These are phyloP conservation scores for Stegana nigrithorax DNA, from an alignment of 2,888 invertebrate species.

Conservation along the genomic window DNA sequence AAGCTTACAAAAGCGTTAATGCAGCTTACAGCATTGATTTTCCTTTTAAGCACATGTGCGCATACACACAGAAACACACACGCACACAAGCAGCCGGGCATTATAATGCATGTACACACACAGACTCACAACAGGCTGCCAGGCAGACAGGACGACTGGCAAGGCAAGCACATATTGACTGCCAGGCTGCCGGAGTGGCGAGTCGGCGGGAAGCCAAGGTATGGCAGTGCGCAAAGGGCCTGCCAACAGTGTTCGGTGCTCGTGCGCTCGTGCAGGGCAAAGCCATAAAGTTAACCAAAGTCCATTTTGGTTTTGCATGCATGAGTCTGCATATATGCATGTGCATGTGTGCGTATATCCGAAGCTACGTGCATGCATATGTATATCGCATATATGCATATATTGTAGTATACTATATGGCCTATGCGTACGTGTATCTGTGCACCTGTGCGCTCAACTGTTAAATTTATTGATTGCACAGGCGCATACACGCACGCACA, in stretches of 20 bases:
- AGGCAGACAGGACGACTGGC: neutral
- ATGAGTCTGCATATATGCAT: neutral
- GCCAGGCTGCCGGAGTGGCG: neutral
- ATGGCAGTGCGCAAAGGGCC: slow-evolving; percentile 16
- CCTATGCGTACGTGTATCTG: neutral
- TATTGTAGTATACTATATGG: neutral
- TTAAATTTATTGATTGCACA: slow-evolving; percentile 58
- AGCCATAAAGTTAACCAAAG: slow-evolving; percentile 38
- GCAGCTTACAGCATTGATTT: slow-evolving; percentile 14
- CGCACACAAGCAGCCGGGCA: neutral
- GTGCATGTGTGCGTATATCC: neutral
- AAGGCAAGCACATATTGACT: neutral
- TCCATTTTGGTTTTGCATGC: slow-evolving; percentile 29
- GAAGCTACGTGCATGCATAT: no score
- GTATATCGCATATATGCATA: neutral
- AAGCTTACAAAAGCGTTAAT: slow-evolving; percentile 18
- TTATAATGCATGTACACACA: neutral
- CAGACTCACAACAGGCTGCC: neutral
- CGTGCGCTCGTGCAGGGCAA: neutral
- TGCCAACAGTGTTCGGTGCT: slow-evolving; percentile 29
- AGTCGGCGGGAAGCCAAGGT: slow-evolving; percentile 30
- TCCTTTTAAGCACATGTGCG: neutral
- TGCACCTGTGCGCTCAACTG: slow-evolving; percentile 52
- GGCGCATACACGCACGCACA: slow-evolving; percentile 33
- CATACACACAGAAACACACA: neutral